Conservation (phyloP, 2,888 invertebrate genomes). For the Dryococelus australis region DNA sequence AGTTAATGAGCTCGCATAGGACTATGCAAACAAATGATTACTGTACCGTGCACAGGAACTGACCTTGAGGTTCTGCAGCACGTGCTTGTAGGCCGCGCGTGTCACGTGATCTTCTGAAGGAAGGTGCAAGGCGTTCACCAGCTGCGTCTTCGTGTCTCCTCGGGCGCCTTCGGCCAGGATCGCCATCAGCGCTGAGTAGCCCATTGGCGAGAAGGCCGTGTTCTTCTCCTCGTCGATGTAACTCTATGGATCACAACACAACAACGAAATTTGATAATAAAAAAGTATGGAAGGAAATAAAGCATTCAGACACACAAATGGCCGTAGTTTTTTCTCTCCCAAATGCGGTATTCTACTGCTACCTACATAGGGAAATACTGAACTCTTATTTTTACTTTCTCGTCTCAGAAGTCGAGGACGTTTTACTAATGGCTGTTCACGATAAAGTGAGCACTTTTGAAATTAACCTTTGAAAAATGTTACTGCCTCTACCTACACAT, state of each 20-base stretch:
- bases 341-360: too few species aligned
- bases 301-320: not conserved
- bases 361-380: too few species aligned
- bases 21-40: too few species aligned
- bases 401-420: too few species aligned
- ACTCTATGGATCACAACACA: conserved; percentile 55
- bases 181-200: conserved; percentile 69
- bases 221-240: conserved; percentile 65
- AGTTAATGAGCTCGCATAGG: too few species aligned
- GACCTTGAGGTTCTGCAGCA: conserved; percentile 63
- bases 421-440: too few species aligned
- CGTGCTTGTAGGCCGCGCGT: conserved; percentile 61
- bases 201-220: conserved; percentile 71
- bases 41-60: not conserved
- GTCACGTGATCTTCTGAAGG: conserved; percentile 62
- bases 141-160: conserved; percentile 67
- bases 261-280: not conserved
- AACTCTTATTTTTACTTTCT: too few species aligned
- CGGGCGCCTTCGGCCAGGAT: conserved; percentile 69
- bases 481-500: too few species aligned
- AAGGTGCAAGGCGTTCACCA: conserved; percentile 64
- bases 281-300: not conserved
- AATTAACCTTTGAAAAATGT: too few species aligned
- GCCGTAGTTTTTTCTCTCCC: too few species aligned
- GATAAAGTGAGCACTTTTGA: too few species aligned